These are phyloP conservation scores for Crossaster papposus DNA, from an alignment of 53 echinoderm and acorn worm genomes.

Conservation along the genomic window DNA sequence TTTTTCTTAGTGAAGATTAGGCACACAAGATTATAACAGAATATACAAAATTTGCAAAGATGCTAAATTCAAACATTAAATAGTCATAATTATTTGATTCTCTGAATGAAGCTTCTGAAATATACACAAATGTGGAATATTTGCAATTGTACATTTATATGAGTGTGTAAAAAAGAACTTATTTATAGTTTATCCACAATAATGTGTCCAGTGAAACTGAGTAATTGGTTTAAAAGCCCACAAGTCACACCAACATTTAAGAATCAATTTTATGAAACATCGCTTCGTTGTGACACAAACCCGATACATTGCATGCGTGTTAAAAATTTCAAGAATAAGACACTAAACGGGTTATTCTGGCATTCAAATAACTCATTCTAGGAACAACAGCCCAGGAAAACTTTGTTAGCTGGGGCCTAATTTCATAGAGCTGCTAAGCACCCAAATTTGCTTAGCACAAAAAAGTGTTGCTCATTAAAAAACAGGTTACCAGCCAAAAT, in stretches of 20 bases:
- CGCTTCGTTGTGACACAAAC: background rate
- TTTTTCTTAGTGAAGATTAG: background rate
- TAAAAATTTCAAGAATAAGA: background rate
- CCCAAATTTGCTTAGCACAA: too few species aligned
- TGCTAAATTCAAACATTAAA: background rate
- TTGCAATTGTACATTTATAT: background rate
- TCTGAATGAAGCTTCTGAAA: background rate
- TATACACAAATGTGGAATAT: background rate
- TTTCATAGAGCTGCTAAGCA: too few species aligned
- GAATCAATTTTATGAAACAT: background rate
- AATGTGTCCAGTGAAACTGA: slow-evolving; percentile 5
- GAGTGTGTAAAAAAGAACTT: background rate
- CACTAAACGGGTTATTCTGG: background rate
- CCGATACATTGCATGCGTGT: background rate
- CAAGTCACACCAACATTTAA: too few species aligned
- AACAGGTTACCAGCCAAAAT: too few species aligned
- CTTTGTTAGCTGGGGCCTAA: too few species aligned
- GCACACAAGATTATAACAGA: background rate
- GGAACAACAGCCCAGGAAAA: too few species aligned
- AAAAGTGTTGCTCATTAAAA: too few species aligned
- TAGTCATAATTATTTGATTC: background rate
- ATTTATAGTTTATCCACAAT: background rate
- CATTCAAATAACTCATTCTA: too few species aligned
- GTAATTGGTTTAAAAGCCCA: background rate
- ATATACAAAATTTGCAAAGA: background rate